phyloP scores from a whole-genome alignment of 2,797 vertebrate genomes.

The Euthynnus affinis region DNA sequence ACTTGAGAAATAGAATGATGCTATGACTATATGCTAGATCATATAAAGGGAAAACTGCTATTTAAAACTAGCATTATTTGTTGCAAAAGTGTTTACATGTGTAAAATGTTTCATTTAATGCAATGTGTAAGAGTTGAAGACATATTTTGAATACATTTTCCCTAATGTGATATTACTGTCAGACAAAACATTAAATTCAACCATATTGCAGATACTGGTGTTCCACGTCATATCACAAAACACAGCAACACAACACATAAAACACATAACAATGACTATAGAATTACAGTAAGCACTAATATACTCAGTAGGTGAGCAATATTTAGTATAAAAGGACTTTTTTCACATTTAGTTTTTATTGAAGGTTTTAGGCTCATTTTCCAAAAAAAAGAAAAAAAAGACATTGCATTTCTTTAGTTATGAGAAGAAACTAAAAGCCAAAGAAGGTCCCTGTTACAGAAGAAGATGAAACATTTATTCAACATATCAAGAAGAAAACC shows the following conservation, averaged over 20 bases:
- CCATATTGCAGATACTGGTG: too few species aligned
- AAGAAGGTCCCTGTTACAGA: not conserved
- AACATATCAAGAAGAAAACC: not conserved
- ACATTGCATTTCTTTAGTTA: not conserved
- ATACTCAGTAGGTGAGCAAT: not conserved
- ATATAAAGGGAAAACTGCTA: not conserved
- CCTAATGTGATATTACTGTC: too few species aligned
- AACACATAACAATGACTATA: too few species aligned
- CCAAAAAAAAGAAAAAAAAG: not conserved
- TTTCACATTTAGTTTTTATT: constrained; percentile 18
- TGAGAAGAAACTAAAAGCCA: not conserved
- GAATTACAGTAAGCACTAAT: too few species aligned
- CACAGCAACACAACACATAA: not conserved
- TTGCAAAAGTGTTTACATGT: too few species aligned
- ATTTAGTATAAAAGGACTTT: not conserved
- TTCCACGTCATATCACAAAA: not conserved
- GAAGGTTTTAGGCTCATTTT: not conserved
- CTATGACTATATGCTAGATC: not conserved
- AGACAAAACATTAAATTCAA: too few species aligned
- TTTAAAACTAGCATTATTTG: not conserved
- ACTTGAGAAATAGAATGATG: not conserved
- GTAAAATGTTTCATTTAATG: too few species aligned
- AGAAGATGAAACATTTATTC: not conserved
- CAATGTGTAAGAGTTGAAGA: too few species aligned
- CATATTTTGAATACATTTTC: too few species aligned